A percentile compares a stretch with the other conserved stretches of the same genome.
These are phyloP conservation scores for Ennomos erosarius DNA, from an alignment of 2,888 invertebrate species.

Conservation along the genomic window DNA sequence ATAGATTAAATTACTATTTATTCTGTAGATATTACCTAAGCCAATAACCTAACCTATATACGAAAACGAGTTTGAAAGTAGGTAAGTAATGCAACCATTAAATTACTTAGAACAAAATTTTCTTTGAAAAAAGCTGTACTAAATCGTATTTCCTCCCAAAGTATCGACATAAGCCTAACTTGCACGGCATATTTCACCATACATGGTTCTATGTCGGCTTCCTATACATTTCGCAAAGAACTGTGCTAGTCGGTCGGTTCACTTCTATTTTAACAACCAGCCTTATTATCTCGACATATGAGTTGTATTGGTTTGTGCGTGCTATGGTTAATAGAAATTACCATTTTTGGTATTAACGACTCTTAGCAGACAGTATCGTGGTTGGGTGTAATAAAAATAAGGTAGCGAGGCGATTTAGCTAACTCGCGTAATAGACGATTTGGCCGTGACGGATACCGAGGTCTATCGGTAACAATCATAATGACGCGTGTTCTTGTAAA, in stretches of 20 bases:
- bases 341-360: constrained; percentile 64
- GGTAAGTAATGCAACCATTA: no score
- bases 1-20: no score
- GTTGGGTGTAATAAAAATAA: constrained; percentile 49
- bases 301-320: constrained; percentile 27
- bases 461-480: no score
- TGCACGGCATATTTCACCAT: constrained; percentile 49
- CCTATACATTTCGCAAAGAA: constrained; percentile 63
- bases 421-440: no score
- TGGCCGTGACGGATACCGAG: no score
- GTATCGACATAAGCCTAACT: constrained; percentile 6
- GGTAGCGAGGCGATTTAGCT: constrained; percentile 36
- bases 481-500: no score
- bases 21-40: no score
- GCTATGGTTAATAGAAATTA: constrained; percentile 46
- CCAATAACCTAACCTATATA: no score
- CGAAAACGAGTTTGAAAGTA: no score
- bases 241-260: constrained; percentile 50
- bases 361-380: constrained; percentile 51
- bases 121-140: no score
- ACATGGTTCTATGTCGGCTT: constrained; percentile 52
- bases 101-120: no score
- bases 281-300: constrained; percentile 33
- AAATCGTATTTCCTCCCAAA: constrained; percentile 17
- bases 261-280: constrained; percentile 26